Evolutionary conservation across 2,888 invertebrate species (phyloP), one percentile per base, ranked within the genome.

Genomic region (Chouioia cunea): DNA sequence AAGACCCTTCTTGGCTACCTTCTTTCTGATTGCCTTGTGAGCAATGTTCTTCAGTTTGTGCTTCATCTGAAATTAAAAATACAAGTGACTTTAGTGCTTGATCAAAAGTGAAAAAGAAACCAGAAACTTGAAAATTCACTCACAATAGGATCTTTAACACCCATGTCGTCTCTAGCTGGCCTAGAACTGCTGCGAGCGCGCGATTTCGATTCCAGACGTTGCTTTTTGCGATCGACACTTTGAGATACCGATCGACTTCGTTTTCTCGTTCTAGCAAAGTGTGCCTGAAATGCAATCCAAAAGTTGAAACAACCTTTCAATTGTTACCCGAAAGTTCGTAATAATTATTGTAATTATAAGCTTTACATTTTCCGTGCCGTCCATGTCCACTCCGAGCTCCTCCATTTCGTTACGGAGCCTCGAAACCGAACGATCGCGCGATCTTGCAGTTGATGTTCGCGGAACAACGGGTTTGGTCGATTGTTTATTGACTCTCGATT

Each of bases 301-400:
- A 64, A 64, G 53, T 70, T 46, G 18, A 12, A 22, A 53, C 53
- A 27, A 27, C 36, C 44, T 15, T 18, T 56, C 46, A 23, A 69
- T 62, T 36, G 22, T 60, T 57, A 52, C 50, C 23, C 15, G 16
- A 46, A 20, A 18, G n/a, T 46, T 47, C 3, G 8, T 43, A 36
- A 27, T 36, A 18, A 46, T 23, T 54, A 57, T n/a, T 70, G n/a
- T 15, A 62, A 54, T 79, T n/a, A n/a, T n/a, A n/a, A n/a, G n/a
- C n/a, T 76, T 81, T 78, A 85, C 88, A 62, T 89, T 86, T 70
- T 91, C 87, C 1, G 90, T 92, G 36, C 90, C 91, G 10, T 91
- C 90, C 92, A 97, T 93, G 83, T 97, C 95, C 75, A 99, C 95
- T 20, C 93, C 99, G 16, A 99, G 89, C 76, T 93, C 90, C 83